Conservation (phyloP, 1,140 invertebrate species). For the Aphaenogaster floridana region DNA sequence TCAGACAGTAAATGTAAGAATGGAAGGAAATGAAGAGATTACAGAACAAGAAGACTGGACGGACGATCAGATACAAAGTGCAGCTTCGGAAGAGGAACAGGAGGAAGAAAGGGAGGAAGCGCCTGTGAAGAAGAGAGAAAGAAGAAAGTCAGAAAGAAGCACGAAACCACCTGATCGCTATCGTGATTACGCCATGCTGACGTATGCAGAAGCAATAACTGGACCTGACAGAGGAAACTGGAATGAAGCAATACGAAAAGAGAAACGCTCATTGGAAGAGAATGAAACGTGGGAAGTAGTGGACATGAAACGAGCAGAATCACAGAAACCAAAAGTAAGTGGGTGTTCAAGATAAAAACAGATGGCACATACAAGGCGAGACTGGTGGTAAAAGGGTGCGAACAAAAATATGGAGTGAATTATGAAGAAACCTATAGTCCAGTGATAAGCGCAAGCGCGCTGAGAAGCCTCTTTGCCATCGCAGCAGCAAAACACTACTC, state of each 20-base stretch:
- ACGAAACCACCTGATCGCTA: not conserved
- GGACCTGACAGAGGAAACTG: not conserved
- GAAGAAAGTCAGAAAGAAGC: not conserved
- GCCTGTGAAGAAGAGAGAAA: not conserved
- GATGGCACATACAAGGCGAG: conserved; percentile 63
- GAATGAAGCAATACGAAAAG: conserved; percentile 28
- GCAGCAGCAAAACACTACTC: conserved; percentile 65
- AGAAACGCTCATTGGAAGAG: conserved; percentile 1
- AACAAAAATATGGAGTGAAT: conserved; percentile 72
- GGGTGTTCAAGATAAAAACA: conserved; percentile 48
- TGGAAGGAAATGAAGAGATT: not conserved
- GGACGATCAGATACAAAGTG: not conserved
- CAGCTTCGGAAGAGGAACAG: too few species aligned
- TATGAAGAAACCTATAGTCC: conserved; percentile 77
- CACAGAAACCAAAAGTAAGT: not conserved
- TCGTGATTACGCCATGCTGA: not conserved
- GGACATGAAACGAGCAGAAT: not conserved
- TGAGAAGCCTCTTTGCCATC: conserved; percentile 73
- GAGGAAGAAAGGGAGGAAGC: too few species aligned
- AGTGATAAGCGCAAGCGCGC: conserved; percentile 66
- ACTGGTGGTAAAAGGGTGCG: conserved; percentile 75
- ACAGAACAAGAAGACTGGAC: not conserved
- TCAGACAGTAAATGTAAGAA: not conserved
- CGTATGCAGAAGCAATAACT: conserved; percentile 3
- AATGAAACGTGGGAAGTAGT: conserved; percentile 22